Conservation (phyloP, 2,113 vertebrate genomes). For the Poicephalus meyeri region DNA sequence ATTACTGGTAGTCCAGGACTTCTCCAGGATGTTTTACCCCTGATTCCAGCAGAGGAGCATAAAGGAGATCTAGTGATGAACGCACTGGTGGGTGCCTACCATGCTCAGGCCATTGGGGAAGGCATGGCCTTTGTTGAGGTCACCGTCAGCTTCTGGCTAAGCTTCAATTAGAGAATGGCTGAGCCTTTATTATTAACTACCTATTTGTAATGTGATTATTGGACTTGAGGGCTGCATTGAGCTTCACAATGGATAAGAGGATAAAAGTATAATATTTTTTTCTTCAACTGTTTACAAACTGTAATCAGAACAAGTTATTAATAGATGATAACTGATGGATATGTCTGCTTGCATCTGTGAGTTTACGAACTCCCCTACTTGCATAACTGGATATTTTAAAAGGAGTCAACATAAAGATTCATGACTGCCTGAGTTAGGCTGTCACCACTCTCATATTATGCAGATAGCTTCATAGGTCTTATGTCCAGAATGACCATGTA, state of each 20-base stretch:
- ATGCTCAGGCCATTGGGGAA: not conserved
- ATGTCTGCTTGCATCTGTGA: not conserved
- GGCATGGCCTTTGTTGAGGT: not conserved
- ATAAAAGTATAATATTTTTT: not conserved
- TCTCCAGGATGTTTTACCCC: fast-evolving
- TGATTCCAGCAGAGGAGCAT: not conserved
- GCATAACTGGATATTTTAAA: not conserved
- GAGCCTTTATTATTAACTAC: not conserved
- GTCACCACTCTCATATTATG: not conserved
- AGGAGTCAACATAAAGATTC: not conserved
- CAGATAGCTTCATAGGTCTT: not conserved
- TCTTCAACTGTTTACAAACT: not conserved
- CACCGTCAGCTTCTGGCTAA: not conserved
- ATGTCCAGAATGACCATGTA: not conserved
- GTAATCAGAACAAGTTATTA: not conserved
- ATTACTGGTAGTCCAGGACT: not conserved
- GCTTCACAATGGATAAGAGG: not conserved
- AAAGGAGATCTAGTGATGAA: not conserved
- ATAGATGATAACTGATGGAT: not conserved
- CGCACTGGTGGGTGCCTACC: fast-evolving
- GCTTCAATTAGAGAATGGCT: not conserved
- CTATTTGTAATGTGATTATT: not conserved
- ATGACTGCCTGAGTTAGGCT: not conserved
- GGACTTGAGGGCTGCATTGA: not conserved
- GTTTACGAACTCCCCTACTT: not conserved